These are phyloP conservation scores for Saccopteryx bilineata DNA, from an alignment of 2,113 vertebrate species.

Conservation along the genomic window DNA sequence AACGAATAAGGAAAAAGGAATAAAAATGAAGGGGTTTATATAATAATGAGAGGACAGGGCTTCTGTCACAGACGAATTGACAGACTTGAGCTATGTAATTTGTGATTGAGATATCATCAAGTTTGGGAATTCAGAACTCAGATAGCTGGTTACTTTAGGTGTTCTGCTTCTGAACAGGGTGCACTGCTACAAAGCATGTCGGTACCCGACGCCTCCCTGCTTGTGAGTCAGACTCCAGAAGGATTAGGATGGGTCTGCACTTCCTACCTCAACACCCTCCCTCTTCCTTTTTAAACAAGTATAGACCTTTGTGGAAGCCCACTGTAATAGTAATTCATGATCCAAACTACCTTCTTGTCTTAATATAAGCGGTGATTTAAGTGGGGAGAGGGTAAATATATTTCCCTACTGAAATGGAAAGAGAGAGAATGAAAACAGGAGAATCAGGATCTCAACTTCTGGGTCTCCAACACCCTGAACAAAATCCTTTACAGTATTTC, in stretches of 20 bases:
- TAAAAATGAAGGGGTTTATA: neutral
- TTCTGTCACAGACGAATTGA: neutral
- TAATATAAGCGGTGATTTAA: conserved; percentile 26
- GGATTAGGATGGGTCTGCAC: neutral
- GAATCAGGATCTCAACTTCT: conserved; percentile 17
- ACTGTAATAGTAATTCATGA: conserved; percentile 20
- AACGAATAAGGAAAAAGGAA: conserved; percentile 29
- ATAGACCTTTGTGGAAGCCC: neutral
- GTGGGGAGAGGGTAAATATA: neutral
- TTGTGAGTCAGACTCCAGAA: neutral
- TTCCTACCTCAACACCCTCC: neutral
- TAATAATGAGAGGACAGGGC: neutral
- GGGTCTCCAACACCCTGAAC: neutral
- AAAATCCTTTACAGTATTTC: neutral
- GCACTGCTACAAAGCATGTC: neutral
- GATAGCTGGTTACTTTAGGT: neutral
- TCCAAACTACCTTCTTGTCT: neutral
- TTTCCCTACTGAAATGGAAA: conserved; percentile 6
- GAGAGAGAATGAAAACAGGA: conserved; percentile 22
- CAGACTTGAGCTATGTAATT: neutral
- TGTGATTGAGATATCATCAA: neutral
- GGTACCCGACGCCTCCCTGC: neutral
- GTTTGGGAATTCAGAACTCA: neutral
- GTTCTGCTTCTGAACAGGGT: neutral
- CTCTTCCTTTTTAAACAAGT: conserved; percentile 28